phyloP scores from a whole-genome alignment of 2,888 invertebrate genomes.

The Aspidiotus rigidus region DNA sequence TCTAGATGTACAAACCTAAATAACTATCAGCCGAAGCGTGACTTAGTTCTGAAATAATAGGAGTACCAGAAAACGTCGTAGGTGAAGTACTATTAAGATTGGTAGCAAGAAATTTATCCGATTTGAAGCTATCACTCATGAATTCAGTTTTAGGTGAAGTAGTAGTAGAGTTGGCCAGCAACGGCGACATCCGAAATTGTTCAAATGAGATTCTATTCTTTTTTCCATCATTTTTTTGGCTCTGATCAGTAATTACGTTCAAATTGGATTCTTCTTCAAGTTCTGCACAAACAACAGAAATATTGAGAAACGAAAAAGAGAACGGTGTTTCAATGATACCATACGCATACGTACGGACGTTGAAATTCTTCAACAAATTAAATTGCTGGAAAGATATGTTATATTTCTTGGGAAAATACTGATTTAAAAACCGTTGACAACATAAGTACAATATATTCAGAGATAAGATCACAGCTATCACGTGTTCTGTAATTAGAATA shows the following conservation, averaged over 20 bases:
- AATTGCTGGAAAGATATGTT: conserved; percentile 18
- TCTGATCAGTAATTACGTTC: conserved; percentile 1
- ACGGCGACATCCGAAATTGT: conserved; percentile 16
- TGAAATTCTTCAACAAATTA: conserved; percentile 6
- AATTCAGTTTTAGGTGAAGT: conserved; percentile 5
- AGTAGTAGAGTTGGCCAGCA: conserved; percentile 9
- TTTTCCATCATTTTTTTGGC: background rate
- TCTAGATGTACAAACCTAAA: conserved; percentile 1
- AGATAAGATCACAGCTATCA: conserved; percentile 15
- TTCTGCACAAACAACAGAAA: conserved; percentile 8
- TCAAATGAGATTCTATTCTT: conserved; percentile 16
- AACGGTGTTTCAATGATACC: background rate
- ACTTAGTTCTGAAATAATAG: conserved; percentile 11
- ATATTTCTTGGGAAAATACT: conserved; percentile 23
- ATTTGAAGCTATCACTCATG: conserved; percentile 7
- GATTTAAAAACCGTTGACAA: conserved; percentile 11
- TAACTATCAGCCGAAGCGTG: conserved; percentile 6
- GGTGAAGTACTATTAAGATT: conserved; percentile 11
- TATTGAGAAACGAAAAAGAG: background rate
- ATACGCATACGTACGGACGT: background rate
- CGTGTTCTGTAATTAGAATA: conserved; percentile 6
- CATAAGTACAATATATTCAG: conserved; percentile 21
- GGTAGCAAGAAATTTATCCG: conserved; percentile 9
- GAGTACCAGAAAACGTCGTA: conserved; percentile 19
- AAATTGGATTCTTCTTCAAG: conserved; percentile 6